Base-by-base conservation (phyloP, 2,888 invertebrate genomes). In the Tanypteryx hageni region DNA sequence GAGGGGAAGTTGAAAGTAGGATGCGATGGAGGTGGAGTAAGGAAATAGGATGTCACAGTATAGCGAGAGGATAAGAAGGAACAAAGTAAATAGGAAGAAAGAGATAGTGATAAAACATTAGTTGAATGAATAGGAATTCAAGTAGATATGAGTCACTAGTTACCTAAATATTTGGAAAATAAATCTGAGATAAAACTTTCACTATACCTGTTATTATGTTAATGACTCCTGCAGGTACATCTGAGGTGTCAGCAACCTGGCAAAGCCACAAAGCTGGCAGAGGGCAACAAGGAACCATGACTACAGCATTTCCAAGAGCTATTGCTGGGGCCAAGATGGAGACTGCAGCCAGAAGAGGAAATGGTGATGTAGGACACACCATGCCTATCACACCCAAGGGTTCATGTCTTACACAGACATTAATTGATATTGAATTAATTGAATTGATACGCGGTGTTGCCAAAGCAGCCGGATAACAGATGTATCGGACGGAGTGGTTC, bases 241-340 rank as follows among this genome's bases (percentile, higher is more conserved):
- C 95, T 5, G 95, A 95, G 0, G 95, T 95, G 92, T 95, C 95
- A 93, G 95, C 94, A 92, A 95, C 95, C 94, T 95, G 95, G 92
- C 95, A 95, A 61, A 95, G 93, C 93, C 94, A 94, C 14, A 95
- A 93, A 44, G 95, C 95, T 57, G 94, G 93, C 10, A 95, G 93
- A 2, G 95, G 95, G 93, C 94, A 94, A 93, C 95, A 95, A 8
- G 95, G 95, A 14, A 95, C 94, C 64, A 95, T 94, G 76, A 95
- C 94, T 1, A 95, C 94, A 14, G 94, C 93, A 93, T 95, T 95
- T 9, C 95, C 95, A 59, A 95, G 93, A 92, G 95, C 94, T 86
- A 95, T 94, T 18, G 95, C 95, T 13, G 95, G 94, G 16, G 95
- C 95, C 93, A 95, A 94, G 83, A 95, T 94, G 4, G 95, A 95